Evolutionary conservation across 2,797 vertebrate species (phyloP).

Genomic region (Periparus ater): DNA sequence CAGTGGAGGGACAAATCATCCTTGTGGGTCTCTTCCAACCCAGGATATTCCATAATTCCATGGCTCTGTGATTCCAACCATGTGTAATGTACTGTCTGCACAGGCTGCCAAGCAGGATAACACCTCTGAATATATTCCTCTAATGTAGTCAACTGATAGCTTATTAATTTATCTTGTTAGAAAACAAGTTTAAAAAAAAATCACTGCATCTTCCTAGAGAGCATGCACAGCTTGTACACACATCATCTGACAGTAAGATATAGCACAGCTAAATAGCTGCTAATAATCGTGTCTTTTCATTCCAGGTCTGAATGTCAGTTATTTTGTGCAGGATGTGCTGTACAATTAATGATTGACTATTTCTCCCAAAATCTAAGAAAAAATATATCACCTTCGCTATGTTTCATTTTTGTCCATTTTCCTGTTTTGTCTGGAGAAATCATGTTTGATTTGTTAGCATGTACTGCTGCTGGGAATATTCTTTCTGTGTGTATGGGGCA

Average conservation of each 20-base stretch:
- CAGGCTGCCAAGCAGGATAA: not conserved
- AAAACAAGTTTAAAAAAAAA: constrained; percentile 3
- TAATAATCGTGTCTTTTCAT: not conserved
- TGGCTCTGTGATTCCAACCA: not conserved
- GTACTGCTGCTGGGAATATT: not conserved
- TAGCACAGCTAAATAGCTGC: not conserved
- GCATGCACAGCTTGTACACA: not conserved
- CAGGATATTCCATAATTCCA: not conserved
- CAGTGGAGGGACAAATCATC: not conserved
- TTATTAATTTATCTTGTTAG: constrained; percentile 2
- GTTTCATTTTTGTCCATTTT: not conserved
- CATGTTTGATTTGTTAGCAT: not conserved
- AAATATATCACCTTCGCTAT: not conserved
- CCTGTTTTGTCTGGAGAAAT: not conserved
- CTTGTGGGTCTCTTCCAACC: not conserved
- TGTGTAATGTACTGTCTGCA: not conserved
- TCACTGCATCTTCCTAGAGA: not conserved
- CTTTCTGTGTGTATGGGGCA: not conserved
- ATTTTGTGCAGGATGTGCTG: not conserved
- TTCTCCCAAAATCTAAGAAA: constrained; percentile 19
- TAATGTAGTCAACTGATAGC: not conserved
- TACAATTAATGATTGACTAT: not conserved
- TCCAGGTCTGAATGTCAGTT: constrained; percentile 1
- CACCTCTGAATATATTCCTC: not conserved
- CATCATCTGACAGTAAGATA: not conserved